Base-by-base conservation (phyloP, 2,797 vertebrate genomes). In the Rousettus madagascariensis region DNA sequence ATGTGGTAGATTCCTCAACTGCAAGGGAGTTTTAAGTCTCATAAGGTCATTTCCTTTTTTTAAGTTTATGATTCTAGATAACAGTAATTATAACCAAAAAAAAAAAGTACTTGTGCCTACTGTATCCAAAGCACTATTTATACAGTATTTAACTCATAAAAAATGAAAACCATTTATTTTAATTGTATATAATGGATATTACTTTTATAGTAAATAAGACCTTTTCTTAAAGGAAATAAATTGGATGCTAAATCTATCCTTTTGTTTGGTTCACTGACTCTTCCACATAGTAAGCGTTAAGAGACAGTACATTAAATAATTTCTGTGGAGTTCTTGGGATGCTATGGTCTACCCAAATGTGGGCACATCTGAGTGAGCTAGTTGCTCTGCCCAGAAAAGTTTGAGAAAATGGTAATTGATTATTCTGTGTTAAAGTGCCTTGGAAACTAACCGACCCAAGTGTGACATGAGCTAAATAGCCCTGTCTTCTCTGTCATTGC, bases 1-100 rank as follows among this genome's bases (percentile, higher is more conserved):
- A 24, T 41, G 17, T 30, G 38, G 36, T 51, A 59, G 30, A 90
- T 30, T 89, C n/a, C 68, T 86, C 41, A 86, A 77, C 3, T 57
- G 6, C 30, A 84, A 61, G 30, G 17, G 61, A 71, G 9, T 79
- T 75, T 79, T 57, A 59, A 94, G 20, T 66, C 46, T 86, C 24
- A 57, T 53, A 43, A 87, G 41, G 82, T 84, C 66, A 59, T 53
- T 90, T 96, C 74, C 75, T 85, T 95, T 85, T 72, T 59, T 72
- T 41, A 22, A 90, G 68, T 16, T 85, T 65, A 77, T 74, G 65
- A 57, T 53, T 96, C 74, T 66, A 91, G 51, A 69, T 84, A 77
- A 90, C 74, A 94, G 15, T 80, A 90, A 87, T 66, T 78, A 78
- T 49, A 92, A 92, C n/a, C 20, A 43, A 49, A 16, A 49, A n/a